A percentile compares a stretch with the other conserved stretches of the same genome.
Evolutionary conservation across 2,113 vertebrate species (phyloP).

Genomic region (Stegostoma tigrinum): DNA sequence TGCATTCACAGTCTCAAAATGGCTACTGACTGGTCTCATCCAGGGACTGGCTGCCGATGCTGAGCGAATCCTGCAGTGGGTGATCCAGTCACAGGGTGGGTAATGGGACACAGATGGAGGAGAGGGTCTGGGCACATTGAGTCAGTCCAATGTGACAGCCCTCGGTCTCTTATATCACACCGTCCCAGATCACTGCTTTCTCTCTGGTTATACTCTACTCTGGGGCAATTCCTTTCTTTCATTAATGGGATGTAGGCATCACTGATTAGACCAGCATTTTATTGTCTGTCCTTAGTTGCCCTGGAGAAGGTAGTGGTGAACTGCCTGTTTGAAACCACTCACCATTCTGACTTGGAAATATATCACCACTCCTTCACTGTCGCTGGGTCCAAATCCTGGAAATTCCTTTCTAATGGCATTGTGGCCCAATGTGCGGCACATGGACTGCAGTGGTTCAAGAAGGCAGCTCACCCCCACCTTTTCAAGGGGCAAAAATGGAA

Average conservation of each 20-base stretch:
- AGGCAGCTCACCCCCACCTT: no score
- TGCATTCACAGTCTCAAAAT: conserved; percentile 50
- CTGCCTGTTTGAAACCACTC: background rate
- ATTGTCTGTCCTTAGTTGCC: background rate
- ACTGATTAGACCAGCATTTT: background rate
- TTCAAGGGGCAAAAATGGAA: no score
- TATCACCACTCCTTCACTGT: no score
- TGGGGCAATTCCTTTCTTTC: background rate
- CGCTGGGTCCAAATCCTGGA: no score
- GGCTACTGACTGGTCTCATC: conserved; percentile 50
- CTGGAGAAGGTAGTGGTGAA: background rate
- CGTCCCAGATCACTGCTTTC: background rate
- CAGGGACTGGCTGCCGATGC: conserved; percentile 52
- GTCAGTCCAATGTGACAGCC: background rate
- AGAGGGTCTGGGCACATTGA: background rate
- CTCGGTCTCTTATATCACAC: background rate
- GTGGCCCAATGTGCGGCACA: no score
- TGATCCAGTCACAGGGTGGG: conserved; percentile 46
- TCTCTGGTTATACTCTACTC: background rate
- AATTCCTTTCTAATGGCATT: no score
- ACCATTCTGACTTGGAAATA: no score
- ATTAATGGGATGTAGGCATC: background rate
- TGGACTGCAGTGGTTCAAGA: no score
- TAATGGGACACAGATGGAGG: conserved; percentile 17
- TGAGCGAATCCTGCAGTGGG: conserved; percentile 49